Base-by-base conservation (phyloP, 2,797 vertebrate genomes). In the Mormyrus proboscirostris region DNA sequence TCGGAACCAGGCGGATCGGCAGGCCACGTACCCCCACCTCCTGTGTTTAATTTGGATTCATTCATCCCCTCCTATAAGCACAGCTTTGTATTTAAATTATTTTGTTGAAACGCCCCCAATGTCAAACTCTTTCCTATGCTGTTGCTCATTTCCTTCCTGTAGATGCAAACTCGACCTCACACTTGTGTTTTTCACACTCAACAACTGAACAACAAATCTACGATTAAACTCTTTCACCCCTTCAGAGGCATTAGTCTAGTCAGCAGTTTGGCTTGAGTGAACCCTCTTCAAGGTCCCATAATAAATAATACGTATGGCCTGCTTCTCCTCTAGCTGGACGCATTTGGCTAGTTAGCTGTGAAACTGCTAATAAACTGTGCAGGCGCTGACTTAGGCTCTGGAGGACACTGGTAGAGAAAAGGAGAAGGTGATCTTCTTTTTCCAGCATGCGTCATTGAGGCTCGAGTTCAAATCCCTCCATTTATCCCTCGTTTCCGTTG, bases 341-440 rank as follows among this genome's bases (percentile, higher is more conserved):
- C 95, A 95, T 95, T 96, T 95, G 96, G 96, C 96, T 96, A 96
- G 95, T 96, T 95, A 95, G 96, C 96, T 96, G 94, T 95, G 95
- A 94, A 95, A 94, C 94, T 96, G 95, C 93, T 95, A 95, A 96
- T 94, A 41, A 95, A 95, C 44, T n/a, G 19, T 19, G 41, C 29
- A 22, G n/a, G 44, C n/a, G 5, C 29, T 4, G 9, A 25, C 41
- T 65, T 50, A 9, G 19, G 73, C 50, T 55, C 14, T 49, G 9
- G 57, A 57, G 76, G 76, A 47, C 88, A 33, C 38, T 47, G 33
- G 9, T 69, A 6, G 65, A 33, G 65, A 73, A 73, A 73, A 38
- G 69, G 33, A 73, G 33, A 38, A 33, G 9, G 10, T 73, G 29
- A 25, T 65, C 57, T 19, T 62, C 22, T 73, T 73, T 73, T 38